Evolutionary conservation across 1,140 invertebrate species (phyloP).

Genomic region (Andricus grossulariae): DNA sequence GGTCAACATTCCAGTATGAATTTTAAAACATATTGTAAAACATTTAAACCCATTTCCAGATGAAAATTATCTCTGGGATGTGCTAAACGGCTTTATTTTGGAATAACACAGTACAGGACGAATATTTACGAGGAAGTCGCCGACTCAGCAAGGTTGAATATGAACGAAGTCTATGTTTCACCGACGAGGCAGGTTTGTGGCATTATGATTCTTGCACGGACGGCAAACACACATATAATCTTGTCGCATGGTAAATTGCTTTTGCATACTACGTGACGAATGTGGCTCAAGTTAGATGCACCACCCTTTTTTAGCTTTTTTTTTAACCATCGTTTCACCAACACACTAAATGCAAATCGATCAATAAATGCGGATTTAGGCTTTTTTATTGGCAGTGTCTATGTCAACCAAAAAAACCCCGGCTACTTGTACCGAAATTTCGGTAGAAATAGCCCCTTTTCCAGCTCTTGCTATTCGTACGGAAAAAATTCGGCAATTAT

Average conservation of each 20-base stretch:
- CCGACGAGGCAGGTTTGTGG: background rate
- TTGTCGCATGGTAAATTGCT: slow-evolving; percentile 45
- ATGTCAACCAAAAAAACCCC: no score
- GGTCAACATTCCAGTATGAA: no score
- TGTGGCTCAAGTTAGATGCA: background rate
- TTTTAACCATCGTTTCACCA: background rate
- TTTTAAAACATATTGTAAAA: no score
- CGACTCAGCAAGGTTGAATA: slow-evolving; percentile 28
- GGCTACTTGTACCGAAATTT: no score
- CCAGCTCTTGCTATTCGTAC: no score
- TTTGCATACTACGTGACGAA: slow-evolving; percentile 6
- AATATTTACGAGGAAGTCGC: background rate
- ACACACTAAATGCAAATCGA: no score
- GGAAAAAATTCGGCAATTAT: no score
- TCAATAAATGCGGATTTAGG: no score
- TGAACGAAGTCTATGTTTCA: slow-evolving; percentile 8
- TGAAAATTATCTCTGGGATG: background rate
- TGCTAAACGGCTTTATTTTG: background rate
- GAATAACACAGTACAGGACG: background rate
- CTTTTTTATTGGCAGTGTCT: no score
- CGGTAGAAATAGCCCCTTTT: no score
- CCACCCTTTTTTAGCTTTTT: background rate
- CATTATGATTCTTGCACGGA: slow-evolving; percentile 39
- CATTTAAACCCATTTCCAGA: no score
- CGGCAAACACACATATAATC: slow-evolving; percentile 39